These are phyloP conservation scores for Uromys caudimaculatus DNA, from an alignment of 2,797 vertebrate species.

Conservation along the genomic window DNA sequence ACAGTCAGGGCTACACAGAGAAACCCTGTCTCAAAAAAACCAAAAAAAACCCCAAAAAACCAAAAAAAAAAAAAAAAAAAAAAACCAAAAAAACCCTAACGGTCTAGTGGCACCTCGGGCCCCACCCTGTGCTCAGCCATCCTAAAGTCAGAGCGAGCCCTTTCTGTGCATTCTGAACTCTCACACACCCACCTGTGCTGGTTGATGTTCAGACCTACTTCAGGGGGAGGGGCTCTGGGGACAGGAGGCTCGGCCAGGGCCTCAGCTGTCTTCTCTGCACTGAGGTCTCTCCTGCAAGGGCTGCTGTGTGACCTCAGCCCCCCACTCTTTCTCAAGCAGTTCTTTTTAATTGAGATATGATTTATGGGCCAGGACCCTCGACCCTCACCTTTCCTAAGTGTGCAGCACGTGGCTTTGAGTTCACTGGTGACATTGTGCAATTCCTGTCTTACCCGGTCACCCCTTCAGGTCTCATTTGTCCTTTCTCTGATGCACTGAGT, in stretches of 20 bases:
- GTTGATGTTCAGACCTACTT: not conserved
- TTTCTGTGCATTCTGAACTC: not conserved
- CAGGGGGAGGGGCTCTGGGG: not conserved
- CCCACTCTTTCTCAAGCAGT: not conserved
- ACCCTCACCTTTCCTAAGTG: not conserved
- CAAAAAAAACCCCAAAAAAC: too few species aligned
- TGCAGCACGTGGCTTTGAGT: not conserved
- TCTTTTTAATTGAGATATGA: not conserved
- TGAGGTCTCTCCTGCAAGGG: not conserved
- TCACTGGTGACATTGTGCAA: not conserved
- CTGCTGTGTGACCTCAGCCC: too few species aligned
- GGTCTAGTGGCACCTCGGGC: not conserved
- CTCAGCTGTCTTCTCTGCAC: rapidly evolving
- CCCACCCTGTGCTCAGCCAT: not conserved
- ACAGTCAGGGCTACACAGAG: too few species aligned
- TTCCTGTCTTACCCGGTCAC: rapidly evolving
- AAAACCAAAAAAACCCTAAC: not conserved
- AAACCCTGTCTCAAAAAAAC: too few species aligned
- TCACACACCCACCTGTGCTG: not conserved
- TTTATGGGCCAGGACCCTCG: not conserved
- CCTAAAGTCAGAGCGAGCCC: not conserved
- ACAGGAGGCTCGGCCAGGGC: not conserved
- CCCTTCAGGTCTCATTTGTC: not conserved
- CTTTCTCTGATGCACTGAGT: not conserved
- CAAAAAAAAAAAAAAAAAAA: too few species aligned